A percentile compares a stretch with the other conserved stretches of the same genome.
Conservation (phyloP, 2,113 vertebrate genomes). For the Neomonachus schauinslandi region DNA sequence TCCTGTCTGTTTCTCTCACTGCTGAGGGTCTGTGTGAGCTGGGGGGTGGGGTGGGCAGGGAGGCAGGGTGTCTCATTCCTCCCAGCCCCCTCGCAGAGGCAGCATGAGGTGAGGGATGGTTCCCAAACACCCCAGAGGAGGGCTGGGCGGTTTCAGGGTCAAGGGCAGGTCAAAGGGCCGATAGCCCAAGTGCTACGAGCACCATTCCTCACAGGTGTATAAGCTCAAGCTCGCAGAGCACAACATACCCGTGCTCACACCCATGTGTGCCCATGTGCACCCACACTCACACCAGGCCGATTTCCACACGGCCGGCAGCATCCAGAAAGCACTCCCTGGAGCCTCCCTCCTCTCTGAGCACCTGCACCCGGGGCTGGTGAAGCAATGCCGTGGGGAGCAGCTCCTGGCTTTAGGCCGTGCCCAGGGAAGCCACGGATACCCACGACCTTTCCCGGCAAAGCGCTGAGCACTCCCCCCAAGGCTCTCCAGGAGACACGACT, state of each 20-base stretch:
- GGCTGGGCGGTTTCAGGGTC: neutral
- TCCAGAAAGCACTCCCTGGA: neutral
- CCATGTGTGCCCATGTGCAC: neutral
- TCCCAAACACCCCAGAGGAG: neutral
- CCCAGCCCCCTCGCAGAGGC: neutral
- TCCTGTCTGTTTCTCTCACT: neutral
- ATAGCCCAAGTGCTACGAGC: neutral
- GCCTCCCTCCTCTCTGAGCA: accelerated
- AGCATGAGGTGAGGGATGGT: neutral
- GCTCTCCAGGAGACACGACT: neutral
- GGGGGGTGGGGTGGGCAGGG: neutral
- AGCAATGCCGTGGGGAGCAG: neutral
- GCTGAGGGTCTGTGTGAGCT: neutral
- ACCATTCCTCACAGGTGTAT: neutral
- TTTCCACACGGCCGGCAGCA: neutral
- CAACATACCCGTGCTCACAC: neutral
- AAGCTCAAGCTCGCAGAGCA: neutral
- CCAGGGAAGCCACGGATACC: neutral
- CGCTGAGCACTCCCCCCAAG: neutral
- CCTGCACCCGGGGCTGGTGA: neutral
- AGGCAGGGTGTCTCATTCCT: neutral
- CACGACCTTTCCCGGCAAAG: neutral
- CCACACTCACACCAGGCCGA: neutral
- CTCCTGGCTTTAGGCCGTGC: neutral
- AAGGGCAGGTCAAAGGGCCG: neutral